Conservation (phyloP, 1,140 invertebrate genomes). For the Matsumurasca onukii region DNA sequence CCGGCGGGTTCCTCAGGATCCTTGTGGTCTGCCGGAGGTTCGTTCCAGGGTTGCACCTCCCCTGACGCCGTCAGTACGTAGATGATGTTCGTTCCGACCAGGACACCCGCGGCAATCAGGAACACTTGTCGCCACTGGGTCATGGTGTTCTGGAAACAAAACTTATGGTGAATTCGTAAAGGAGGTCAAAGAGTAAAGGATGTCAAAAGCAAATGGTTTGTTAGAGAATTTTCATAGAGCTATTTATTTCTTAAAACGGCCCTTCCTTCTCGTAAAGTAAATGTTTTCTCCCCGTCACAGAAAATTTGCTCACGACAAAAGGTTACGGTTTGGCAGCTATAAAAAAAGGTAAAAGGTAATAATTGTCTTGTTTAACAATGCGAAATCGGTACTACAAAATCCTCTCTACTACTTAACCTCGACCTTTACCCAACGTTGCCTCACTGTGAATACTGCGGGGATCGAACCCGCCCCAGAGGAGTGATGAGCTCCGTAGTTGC, state of each 20-base stretch:
- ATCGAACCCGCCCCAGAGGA: no score
- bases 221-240: not conserved
- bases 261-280: no score
- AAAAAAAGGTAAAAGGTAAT: no score
- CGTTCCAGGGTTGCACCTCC: slow-evolving; percentile 44
- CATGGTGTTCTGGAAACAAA: slow-evolving; percentile 40
- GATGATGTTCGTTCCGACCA: slow-evolving; percentile 49
- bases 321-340: not conserved
- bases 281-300: not conserved
- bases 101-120: slow-evolving; percentile 52
- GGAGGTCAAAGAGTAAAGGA: not conserved
- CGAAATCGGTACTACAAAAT: no score
- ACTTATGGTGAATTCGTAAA: not conserved
- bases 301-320: not conserved
- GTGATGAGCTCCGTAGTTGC: no score
- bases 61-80: slow-evolving; percentile 47
- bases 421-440: no score
- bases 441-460: no score
- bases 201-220: not conserved
- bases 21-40: slow-evolving; percentile 9
- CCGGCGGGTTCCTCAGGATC: no score
- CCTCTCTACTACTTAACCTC: no score
- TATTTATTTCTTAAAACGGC: no score
- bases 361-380: no score
- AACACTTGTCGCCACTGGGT: slow-evolving; percentile 56